Evolutionary conservation across 2,113 vertebrate genomes (phyloP).

Genomic region (Poecile atricapillus): DNA sequence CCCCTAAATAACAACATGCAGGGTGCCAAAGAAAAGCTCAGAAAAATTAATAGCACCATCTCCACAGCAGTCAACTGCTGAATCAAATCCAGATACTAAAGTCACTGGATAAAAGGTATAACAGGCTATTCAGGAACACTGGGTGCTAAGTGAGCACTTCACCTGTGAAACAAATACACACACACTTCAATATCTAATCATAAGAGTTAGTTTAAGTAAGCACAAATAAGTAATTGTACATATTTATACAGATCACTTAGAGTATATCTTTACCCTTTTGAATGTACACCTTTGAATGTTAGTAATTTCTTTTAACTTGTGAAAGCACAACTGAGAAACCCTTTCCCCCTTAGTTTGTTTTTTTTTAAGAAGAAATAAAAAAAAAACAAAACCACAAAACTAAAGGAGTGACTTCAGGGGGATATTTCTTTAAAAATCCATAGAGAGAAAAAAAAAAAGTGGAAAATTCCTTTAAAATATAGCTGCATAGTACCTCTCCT

Average conservation of each 20-base stretch:
- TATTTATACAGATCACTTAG: neutral
- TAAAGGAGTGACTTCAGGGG: neutral
- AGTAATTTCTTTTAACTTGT: neutral
- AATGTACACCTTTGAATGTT: neutral
- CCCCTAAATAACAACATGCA: neutral
- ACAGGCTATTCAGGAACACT: neutral
- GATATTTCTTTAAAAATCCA: neutral
- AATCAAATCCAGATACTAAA: neutral
- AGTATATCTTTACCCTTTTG: neutral
- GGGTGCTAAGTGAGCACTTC: neutral
- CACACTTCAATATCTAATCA: neutral
- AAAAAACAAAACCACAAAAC: neutral
- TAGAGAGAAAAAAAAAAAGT: rapidly evolving
- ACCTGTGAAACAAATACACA: neutral
- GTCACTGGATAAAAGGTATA: neutral
- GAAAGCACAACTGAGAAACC: neutral
- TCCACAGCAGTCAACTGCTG: neutral
- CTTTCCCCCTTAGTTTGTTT: neutral
- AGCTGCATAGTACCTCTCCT: neutral
- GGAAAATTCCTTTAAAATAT: rapidly evolving
- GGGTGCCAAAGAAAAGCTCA: neutral
- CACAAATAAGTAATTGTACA: neutral
- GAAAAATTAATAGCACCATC: neutral
- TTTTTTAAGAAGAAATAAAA: neutral
- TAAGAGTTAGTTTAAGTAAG: neutral